These are phyloP conservation scores for Bactericera cockerelli DNA, from an alignment of 1,140 invertebrate species.

Conservation along the genomic window DNA sequence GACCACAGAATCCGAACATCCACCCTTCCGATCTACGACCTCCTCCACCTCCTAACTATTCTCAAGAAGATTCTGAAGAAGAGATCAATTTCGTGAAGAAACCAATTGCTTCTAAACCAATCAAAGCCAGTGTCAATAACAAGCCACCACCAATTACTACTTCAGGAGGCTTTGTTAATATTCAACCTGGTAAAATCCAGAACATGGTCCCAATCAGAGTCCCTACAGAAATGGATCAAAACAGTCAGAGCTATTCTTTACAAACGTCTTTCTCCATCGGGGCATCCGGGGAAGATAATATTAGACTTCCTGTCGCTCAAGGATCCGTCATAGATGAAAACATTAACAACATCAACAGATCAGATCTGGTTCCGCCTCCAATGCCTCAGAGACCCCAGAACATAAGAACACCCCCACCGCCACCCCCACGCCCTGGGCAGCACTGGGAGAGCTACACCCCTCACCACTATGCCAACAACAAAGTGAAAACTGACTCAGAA, in stretches of 20 bases:
- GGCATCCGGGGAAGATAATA: constrained; percentile 16
- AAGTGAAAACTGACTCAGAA: constrained; percentile 16
- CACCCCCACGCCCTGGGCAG: constrained; percentile 3
- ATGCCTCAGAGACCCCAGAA: constrained; percentile 22
- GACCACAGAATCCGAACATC: constrained; percentile 4
- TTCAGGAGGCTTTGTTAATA: constrained; percentile 10
- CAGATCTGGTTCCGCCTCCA: constrained; percentile 16
- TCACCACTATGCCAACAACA: constrained; percentile 15
- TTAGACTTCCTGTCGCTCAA: constrained; percentile 7
- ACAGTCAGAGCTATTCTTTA: constrained; percentile 24
- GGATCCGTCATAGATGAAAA: not conserved
- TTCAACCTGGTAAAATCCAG: constrained; percentile 11
- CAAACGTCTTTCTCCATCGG: constrained; percentile 26
- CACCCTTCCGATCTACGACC: constrained; percentile 4
- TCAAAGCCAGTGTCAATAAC: not conserved
- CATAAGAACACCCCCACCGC: not conserved
- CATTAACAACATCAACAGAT: constrained; percentile 17
- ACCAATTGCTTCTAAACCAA: not conserved
- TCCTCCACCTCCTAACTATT: not conserved
- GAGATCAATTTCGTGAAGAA: not conserved
- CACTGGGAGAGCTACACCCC: constrained; percentile 7
- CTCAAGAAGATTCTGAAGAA: not conserved
- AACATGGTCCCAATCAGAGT: not conserved
- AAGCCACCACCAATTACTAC: not conserved
- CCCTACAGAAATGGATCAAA: constrained; percentile 15